These are phyloP conservation scores for Tiliacea citrago DNA, from an alignment of 2,888 invertebrate genomes.

Conservation along the genomic window DNA sequence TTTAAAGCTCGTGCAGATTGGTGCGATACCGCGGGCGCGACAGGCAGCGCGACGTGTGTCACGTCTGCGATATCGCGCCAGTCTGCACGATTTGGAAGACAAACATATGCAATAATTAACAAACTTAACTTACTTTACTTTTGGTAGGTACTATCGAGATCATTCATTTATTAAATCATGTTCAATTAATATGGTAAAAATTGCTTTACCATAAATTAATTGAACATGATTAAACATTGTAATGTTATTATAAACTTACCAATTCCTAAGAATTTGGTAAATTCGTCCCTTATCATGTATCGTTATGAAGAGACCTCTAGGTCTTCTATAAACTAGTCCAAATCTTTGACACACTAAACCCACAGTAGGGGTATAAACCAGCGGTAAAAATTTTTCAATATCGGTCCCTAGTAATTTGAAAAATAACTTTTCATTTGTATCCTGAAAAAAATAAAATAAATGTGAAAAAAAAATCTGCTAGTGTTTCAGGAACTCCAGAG, in stretches of 20 bases:
- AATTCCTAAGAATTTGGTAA: constrained; percentile 95
- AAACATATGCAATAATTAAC: not conserved
- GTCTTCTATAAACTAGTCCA: constrained; percentile 96
- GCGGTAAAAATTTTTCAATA: constrained; percentile 97
- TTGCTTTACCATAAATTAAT: too few relatives aligned
- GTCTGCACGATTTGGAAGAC: not conserved
- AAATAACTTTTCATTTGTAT: constrained; percentile 97
- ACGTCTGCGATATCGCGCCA: too few relatives aligned
- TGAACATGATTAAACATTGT: too few relatives aligned
- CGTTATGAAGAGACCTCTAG: constrained; percentile 97
- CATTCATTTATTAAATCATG: not conserved
- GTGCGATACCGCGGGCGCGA: too few relatives aligned
- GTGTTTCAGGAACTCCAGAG: too few relatives aligned
- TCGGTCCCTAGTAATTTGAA: constrained; percentile 96
- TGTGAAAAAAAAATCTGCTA: not conserved
- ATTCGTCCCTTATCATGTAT: constrained; percentile 97
- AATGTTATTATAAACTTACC: constrained; percentile 88
- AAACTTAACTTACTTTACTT: not conserved
- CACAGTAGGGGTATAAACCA: constrained; percentile 99
- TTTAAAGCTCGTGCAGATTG: not conserved
- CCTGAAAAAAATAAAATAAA: constrained; percentile 89
- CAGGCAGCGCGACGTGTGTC: too few relatives aligned
- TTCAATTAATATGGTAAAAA: not conserved
- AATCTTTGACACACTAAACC: constrained; percentile 98
- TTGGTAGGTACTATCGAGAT: not conserved